These are phyloP conservation scores for Ecliptopera silaceata DNA, from an alignment of 2,888 invertebrate genomes.

Conservation along the genomic window DNA sequence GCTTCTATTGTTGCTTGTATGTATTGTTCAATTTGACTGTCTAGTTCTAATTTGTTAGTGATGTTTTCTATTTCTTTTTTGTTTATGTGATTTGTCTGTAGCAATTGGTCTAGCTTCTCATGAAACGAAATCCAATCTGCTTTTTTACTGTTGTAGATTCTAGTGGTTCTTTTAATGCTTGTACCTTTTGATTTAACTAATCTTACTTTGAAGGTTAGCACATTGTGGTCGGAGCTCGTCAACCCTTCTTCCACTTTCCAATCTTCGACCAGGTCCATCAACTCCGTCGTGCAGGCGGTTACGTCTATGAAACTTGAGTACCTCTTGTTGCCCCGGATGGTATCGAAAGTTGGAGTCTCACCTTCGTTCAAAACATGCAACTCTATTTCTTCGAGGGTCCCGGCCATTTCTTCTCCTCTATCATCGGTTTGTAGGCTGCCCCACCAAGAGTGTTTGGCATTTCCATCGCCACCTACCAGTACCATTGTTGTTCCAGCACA, in stretches of 20 bases:
- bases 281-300: background rate
- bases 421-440: background rate
- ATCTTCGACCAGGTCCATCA: conserved; percentile 3
- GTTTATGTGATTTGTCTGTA: background rate
- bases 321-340: background rate
- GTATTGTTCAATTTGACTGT: too few relatives aligned
- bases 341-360: background rate
- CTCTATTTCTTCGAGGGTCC: background rate
- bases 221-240: conserved; percentile 37
- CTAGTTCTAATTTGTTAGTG: too few relatives aligned
- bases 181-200: conserved; percentile 16
- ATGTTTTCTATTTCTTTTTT: too few relatives aligned
- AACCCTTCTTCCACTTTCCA: background rate
- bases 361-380: background rate
- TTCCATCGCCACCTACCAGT: background rate
- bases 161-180: conserved; percentile 10
- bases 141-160: conserved; percentile 17
- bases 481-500: background rate
- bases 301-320: background rate
- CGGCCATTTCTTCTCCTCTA: background rate
- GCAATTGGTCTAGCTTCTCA: conserved; percentile 19
- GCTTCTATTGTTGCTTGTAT: too few relatives aligned
- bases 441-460: too few relatives aligned
- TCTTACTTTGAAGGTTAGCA: conserved; percentile 31
- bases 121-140: conserved; percentile 17